Base-by-base conservation (phyloP, 1,140 invertebrate species). In the Leptonema lineaticorne region DNA sequence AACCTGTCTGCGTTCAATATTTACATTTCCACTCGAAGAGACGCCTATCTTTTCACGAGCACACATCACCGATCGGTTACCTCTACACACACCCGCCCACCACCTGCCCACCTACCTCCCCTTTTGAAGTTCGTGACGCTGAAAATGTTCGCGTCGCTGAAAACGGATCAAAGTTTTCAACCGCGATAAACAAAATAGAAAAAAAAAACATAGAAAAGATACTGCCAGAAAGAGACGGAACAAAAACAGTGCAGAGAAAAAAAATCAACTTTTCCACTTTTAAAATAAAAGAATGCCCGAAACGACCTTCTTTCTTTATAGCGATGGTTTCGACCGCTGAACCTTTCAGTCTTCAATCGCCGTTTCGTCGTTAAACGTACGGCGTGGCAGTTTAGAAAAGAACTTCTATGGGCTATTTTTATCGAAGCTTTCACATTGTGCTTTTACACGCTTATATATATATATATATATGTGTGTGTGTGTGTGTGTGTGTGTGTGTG, bases 131-230 rank as follows among this genome's bases (percentile, higher is more conserved):
- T 11, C 9, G 22, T n/a, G 50, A 48, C 20, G 20, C 22, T 26
- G 46, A 22, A 9, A 4, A 20, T 48, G n/a, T 24, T 26, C 50
- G 24, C 37, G 22, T 24, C 27, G n/a, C 50, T 26, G 50, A 26
- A n/a, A 53, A 26, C 50, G 20, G 50, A 53, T 53, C 50, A 53
- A 53, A 53, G 50, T 24, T 14, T 53, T 24, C 22, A 24, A 7
- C 24, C 50, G 22, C 50, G 50, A 53, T 24, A 53, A 53, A 53
- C 24, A 41, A 41, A 41, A 14, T 11, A 3, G 24, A 26, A 26
- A 53, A 53, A 53, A 50, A 53, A 53, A 18, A 53, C n/a, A n/a
- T n/a, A n/a, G n/a, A n/a, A n/a, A n/a, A n/a, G n/a, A n/a, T n/a
- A n/a, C n/a, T n/a, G n/a, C n/a, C n/a, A n/a, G n/a, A n/a, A n/a